These are phyloP conservation scores for Cynoglossus semilaevis DNA, from an alignment of 2,113 vertebrate genomes.

Conservation along the genomic window DNA sequence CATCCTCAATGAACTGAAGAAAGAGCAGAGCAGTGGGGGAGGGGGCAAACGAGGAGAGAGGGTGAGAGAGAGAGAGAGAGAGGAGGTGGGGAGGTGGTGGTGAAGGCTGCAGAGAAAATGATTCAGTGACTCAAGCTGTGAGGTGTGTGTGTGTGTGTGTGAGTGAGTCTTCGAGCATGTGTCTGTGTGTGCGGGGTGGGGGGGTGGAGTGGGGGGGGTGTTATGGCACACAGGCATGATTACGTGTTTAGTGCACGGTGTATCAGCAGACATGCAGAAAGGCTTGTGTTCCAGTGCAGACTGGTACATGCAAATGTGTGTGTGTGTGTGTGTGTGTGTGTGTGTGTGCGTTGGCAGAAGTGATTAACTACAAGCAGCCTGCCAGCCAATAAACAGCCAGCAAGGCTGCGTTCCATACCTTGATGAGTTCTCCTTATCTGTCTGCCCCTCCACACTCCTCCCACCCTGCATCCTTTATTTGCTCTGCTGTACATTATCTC, in stretches of 20 bases:
- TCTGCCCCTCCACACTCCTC: constrained; percentile 30
- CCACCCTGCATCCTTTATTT: constrained; percentile 54
- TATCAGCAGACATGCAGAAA: no score
- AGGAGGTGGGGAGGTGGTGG: constrained; percentile 25
- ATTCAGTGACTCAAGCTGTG: constrained; percentile 54
- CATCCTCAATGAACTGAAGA: background rate
- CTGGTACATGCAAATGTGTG: constrained; percentile 7
- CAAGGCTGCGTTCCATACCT: constrained; percentile 58
- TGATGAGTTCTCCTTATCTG: constrained; percentile 64
- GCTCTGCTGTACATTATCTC: constrained; percentile 50
- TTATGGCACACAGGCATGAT: no score
- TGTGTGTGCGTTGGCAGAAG: constrained; percentile 36
- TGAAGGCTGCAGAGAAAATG: constrained; percentile 52
- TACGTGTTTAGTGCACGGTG: no score
- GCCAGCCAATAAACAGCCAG: constrained; percentile 62
- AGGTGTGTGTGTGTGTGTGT: constrained; percentile 11
- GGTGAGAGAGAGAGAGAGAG: constrained; percentile 38
- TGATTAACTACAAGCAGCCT: constrained; percentile 62
- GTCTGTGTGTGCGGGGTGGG: constrained; percentile 20
- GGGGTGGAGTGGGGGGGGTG: no score
- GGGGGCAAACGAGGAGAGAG: background rate
- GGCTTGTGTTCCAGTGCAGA: no score
- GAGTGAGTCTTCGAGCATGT: no score
- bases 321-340: constrained; percentile 11
- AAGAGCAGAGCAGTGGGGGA: background rate